A percentile compares a stretch with the other conserved stretches of the same genome.
phyloP scores from a whole-genome alignment of 2,113 vertebrate genomes.

The Meriones unguiculatus region DNA sequence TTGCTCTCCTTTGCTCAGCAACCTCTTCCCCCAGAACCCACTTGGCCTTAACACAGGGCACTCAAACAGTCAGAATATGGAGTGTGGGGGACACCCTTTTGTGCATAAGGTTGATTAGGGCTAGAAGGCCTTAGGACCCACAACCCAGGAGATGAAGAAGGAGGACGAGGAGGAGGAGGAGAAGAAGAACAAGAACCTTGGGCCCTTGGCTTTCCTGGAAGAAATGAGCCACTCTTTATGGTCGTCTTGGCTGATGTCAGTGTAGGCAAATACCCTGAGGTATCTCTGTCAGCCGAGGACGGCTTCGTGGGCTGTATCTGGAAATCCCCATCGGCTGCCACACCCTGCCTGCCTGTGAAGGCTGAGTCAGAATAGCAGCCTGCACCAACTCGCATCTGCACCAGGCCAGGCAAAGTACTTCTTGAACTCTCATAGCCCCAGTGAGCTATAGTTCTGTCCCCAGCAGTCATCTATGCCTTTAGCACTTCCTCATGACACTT shows the following conservation, averaged over 20 bases:
- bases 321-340: neutral
- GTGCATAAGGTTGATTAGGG: neutral
- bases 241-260: neutral
- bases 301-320: too few species aligned
- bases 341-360: neutral
- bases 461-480: neutral
- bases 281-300: neutral
- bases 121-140: neutral
- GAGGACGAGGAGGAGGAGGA: too few species aligned
- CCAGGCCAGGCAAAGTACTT: neutral
- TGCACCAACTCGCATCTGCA: too few species aligned
- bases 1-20: neutral
- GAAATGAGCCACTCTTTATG: neutral
- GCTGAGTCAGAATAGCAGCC: neutral
- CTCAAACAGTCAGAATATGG: neutral
- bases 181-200: too few species aligned
- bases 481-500: neutral
- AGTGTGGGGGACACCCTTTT: neutral
- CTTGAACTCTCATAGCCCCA: neutral
- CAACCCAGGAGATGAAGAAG: too few species aligned
- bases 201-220: neutral
- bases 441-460: too few species aligned
- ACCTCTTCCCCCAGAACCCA: neutral
- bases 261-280: fast-evolving
- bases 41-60: neutral